Evolutionary conservation across 2,888 invertebrate species (phyloP).

Genomic region (Caenorhabditis sp.): DNA sequence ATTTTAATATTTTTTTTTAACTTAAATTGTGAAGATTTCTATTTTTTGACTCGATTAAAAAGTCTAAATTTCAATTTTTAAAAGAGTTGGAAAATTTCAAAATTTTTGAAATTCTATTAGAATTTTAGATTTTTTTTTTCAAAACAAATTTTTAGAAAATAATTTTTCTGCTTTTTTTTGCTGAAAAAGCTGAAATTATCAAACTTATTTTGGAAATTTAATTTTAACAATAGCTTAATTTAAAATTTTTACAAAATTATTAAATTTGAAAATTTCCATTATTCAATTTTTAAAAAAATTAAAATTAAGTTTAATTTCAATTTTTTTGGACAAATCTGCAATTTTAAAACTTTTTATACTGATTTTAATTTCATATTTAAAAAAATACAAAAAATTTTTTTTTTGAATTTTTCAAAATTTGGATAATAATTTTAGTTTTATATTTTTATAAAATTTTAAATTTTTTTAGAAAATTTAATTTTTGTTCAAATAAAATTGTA

Average conservation of each 20-base stretch:
- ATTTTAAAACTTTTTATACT: not conserved
- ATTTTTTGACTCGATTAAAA: no score
- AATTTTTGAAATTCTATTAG: no score
- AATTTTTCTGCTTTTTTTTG: not conserved
- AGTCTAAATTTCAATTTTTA: not conserved
- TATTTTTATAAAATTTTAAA: not conserved
- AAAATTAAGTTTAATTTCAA: not conserved
- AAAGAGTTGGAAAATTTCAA: not conserved
- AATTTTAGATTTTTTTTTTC: slow-evolving; percentile 3
- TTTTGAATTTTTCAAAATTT: not conserved
- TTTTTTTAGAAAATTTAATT: slow-evolving; percentile 1
- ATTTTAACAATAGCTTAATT: no score
- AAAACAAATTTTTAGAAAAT: not conserved
- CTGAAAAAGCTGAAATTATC: not conserved
- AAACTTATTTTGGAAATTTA: no score
- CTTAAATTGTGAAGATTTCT: no score
- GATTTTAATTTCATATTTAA: not conserved
- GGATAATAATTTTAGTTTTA: not conserved
- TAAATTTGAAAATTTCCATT: not conserved
- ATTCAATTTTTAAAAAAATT: not conserved
- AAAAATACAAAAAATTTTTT: not conserved
- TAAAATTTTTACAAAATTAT: no score
- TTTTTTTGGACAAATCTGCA: not conserved
- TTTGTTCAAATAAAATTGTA: not conserved
- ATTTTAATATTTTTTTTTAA: no score